Conservation (phyloP, 2,797 vertebrate genomes). For the Anisognathus igniventris region DNA sequence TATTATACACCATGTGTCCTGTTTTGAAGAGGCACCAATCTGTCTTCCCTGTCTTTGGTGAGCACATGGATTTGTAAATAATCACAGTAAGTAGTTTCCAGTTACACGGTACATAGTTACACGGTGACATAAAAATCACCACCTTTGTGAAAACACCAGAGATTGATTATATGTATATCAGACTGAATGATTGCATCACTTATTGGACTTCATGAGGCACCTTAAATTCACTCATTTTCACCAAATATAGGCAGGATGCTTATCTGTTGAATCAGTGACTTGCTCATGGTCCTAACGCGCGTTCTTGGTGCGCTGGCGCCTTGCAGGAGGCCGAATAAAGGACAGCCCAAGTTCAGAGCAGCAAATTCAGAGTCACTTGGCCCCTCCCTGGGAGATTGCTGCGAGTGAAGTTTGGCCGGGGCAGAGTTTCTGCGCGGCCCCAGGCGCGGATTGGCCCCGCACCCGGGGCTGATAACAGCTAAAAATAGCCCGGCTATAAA, state of each 20-base stretch:
- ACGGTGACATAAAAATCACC: background rate
- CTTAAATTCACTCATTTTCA: background rate
- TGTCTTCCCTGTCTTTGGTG: background rate
- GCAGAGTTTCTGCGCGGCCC: slow-evolving; percentile 42
- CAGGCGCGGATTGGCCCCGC: slow-evolving; percentile 31
- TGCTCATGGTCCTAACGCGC: background rate
- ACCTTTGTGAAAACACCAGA: background rate
- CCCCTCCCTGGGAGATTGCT: slow-evolving; percentile 34
- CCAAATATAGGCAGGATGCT: background rate
- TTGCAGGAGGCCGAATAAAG: background rate
- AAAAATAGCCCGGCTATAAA: slow-evolving; percentile 75
- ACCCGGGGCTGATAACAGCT: slow-evolving; percentile 5
- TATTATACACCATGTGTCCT: background rate
- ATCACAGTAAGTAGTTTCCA: background rate
- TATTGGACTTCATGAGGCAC: background rate
- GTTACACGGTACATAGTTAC: background rate
- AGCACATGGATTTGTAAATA: background rate
- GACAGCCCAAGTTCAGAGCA: background rate
- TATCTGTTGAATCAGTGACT: background rate
- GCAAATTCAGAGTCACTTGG: background rate
- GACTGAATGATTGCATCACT: background rate
- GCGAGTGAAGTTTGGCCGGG: slow-evolving; percentile 46
- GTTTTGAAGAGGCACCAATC: background rate
- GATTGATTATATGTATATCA: background rate
- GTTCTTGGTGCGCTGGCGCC: background rate